Conservation (phyloP, 2,888 invertebrate species). For the Strigamia crassipes region DNA sequence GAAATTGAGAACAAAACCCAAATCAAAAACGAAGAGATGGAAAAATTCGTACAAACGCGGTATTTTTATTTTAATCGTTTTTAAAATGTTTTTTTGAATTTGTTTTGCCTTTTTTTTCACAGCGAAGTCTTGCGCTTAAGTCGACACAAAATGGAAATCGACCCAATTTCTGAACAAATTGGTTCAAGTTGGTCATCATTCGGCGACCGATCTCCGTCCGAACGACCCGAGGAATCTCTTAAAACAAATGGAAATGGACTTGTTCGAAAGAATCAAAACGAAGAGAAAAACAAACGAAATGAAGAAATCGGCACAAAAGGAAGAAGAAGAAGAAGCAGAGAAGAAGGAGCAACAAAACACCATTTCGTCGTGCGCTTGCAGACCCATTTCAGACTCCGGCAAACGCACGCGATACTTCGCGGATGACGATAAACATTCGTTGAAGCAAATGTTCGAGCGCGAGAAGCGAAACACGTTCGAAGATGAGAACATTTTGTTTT, state of each 20-base stretch:
- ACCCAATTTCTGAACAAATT: conserved; percentile 42
- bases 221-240: conserved; percentile 47
- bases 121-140: conserved; percentile 45
- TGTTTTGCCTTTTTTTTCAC: background rate
- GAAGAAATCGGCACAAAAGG: background rate
- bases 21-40: background rate
- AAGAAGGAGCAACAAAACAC: background rate
- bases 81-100: background rate
- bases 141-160: conserved; percentile 49
- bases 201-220: background rate
- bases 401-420: too few relatives aligned
- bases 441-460: too few relatives aligned
- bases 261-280: conserved; percentile 29
- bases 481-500: too few relatives aligned
- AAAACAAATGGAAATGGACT: conserved; percentile 44
- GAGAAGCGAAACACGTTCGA: too few relatives aligned
- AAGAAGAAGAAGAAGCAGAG: too few relatives aligned
- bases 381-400: conserved; percentile 38
- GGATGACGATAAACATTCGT: too few relatives aligned
- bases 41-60: background rate
- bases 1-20: conserved; percentile 8
- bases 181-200: background rate
- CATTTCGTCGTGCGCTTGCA: background rate
- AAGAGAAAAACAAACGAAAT: background rate
- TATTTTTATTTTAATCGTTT: background rate